phyloP scores from a whole-genome alignment of 2,888 invertebrate genomes.

The Erebia ligea region DNA sequence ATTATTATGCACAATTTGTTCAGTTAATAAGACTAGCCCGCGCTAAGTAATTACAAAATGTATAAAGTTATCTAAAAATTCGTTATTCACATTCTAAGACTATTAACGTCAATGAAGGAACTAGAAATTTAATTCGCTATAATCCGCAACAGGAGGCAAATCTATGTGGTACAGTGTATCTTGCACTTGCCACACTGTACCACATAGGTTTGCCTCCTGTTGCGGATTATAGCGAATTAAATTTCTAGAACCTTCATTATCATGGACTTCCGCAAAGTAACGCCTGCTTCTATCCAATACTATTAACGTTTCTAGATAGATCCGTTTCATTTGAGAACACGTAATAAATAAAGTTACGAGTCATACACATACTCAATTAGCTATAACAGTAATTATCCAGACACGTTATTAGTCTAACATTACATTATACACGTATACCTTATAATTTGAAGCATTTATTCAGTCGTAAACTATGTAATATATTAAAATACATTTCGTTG shows the following conservation, averaged over 20 bases:
- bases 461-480: conserved; percentile 63
- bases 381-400: background rate
- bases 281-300: too few relatives aligned
- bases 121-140: too few relatives aligned
- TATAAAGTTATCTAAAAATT: conserved; percentile 66
- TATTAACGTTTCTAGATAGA: conserved; percentile 30
- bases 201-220: too few relatives aligned
- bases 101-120: too few relatives aligned
- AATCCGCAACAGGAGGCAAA: too few relatives aligned
- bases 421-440: conserved; percentile 2
- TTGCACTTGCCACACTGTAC: too few relatives aligned
- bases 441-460: conserved; percentile 53
- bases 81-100: conserved; percentile 66
- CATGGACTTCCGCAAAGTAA: too few relatives aligned
- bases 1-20: conserved; percentile 73
- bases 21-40: conserved; percentile 76
- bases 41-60: conserved; percentile 67
- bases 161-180: too few relatives aligned
- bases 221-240: too few relatives aligned
- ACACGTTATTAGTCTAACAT: conserved; percentile 9
- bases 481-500: conserved; percentile 33
- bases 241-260: too few relatives aligned
- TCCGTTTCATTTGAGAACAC: background rate
- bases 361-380: too few relatives aligned
- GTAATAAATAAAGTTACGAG: too few relatives aligned